Conservation (phyloP, 2,888 invertebrate genomes). For the Hoplodrina ambigua region DNA sequence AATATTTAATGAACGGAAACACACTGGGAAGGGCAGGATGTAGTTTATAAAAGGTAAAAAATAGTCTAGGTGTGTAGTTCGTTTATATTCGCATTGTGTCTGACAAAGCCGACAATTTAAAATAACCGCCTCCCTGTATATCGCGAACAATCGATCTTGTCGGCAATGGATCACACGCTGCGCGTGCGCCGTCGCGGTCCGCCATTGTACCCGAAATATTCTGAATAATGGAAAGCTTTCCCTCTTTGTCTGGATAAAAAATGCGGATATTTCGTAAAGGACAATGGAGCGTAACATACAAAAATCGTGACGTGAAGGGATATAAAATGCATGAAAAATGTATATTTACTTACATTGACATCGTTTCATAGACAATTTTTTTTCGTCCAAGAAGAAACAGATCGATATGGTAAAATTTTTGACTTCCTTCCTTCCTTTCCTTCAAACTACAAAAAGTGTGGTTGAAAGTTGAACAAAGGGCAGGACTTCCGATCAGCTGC, state of each 20-base stretch:
- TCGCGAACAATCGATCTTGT: constrained; percentile 85
- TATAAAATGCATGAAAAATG: constrained; percentile 52
- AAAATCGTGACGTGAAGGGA: constrained; percentile 68
- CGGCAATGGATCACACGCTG: constrained; percentile 86
- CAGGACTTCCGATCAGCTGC: constrained; percentile 91
- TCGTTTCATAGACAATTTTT: constrained; percentile 17
- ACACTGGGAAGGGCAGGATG: constrained; percentile 80
- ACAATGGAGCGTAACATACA: constrained; percentile 78
- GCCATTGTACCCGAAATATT: constrained; percentile 84
- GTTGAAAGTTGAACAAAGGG: constrained; percentile 86
- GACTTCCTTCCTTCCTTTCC: constrained; percentile 85
- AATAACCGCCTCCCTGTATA: constrained; percentile 82
- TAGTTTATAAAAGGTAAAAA: constrained; percentile 80
- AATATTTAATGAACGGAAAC: constrained; percentile 74
- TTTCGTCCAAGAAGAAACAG: constrained; percentile 29
- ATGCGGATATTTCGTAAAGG: constrained; percentile 82
- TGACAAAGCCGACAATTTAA: constrained; percentile 83
- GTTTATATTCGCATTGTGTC: constrained; percentile 80
- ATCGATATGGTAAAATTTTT: constrained; percentile 66
- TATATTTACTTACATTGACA: constrained; percentile 25
- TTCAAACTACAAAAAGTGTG: constrained; percentile 77
- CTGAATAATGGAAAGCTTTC: constrained; percentile 86
- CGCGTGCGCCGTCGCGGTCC: constrained; percentile 82
- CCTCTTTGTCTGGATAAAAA: constrained; percentile 85
- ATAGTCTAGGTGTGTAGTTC: constrained; percentile 81